Base-by-base conservation (phyloP, 2,113 vertebrate genomes). In the Cynocephalus volans region DNA sequence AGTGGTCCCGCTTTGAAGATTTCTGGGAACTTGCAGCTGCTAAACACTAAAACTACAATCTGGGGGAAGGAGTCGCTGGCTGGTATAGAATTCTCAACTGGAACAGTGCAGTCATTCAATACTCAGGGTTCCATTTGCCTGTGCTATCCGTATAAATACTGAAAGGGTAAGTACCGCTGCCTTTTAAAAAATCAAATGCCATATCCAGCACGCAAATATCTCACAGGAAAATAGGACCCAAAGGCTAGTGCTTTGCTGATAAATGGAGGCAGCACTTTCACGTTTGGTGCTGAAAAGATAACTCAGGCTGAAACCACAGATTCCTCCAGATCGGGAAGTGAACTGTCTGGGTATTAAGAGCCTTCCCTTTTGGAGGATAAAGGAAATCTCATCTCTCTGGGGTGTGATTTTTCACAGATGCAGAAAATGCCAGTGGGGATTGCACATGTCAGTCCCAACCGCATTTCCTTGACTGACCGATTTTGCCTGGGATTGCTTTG, bases 161-260 rank as follows among this genome's bases (percentile, higher is more conserved):
- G 8, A 94, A 96, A 41, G 41, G 41, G 41, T 41, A 41, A 83
- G 80, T 87, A 77, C 28, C 60, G 24, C n/a, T 83, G 95, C 76
- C 96, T 98, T 97, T 97, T 91, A 73, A 97, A 97, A 98, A 98
- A 92, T 56, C 92, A 80, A 95, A 87, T 7, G 28, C 93, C 2
- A 41, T 31, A 88, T 92, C 70, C 75, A 23, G 92, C 36, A 84
- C 83, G 87, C 86, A 92, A 69, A 95, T 87, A 94, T 91, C 88
- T 69, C 96, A 89, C 62, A 60, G 87, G 90, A 33, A 97, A 85
- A 96, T 60, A 65, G 86, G 85, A 41, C 96, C 96, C 96, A 83
- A 64, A 96, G 95, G 92, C 86, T 58, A 9, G 91, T 0, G 58
- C 75, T 91, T 62, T 10, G 62, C 60, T 54, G 86, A 52, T 96